Percentiles rank a stretch among this genome's conserved stretches.
Evolutionary conservation across 2,797 vertebrate species (phyloP).

Genomic region (Acanthurus leucopareius): DNA sequence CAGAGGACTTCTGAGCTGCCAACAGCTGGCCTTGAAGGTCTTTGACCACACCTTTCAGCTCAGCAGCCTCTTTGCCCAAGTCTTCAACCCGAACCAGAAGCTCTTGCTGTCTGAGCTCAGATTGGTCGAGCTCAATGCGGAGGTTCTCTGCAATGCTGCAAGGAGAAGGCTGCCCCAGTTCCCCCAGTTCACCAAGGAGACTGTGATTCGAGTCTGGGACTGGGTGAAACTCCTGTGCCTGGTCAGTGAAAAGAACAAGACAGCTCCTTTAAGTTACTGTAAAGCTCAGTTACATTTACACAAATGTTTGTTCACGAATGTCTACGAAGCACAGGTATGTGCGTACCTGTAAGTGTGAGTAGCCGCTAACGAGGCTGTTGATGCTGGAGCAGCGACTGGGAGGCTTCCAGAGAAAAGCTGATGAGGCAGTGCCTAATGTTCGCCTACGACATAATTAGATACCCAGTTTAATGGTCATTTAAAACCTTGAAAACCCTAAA

Average conservation of each 20-base stretch:
- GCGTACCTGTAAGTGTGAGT: slow-evolving; percentile 91
- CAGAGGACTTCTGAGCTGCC: slow-evolving; percentile 72
- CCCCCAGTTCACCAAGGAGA: slow-evolving; percentile 82
- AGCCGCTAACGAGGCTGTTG: slow-evolving; percentile 93
- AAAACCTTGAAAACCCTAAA: too few species aligned
- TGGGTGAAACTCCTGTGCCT: slow-evolving; percentile 89
- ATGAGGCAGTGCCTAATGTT: slow-evolving; percentile 86
- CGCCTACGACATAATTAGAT: slow-evolving; percentile 81
- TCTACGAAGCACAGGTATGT: not conserved
- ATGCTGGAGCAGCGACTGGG: slow-evolving; percentile 96
- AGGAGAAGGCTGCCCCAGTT: slow-evolving; percentile 84
- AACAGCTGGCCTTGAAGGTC: slow-evolving; percentile 86
- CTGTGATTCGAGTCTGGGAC: slow-evolving; percentile 86
- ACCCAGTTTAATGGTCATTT: slow-evolving; percentile 1
- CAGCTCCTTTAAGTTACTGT: not conserved
- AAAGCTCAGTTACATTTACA: slow-evolving; percentile 10
- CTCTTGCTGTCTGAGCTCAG: slow-evolving; percentile 89
- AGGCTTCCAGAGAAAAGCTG: slow-evolving; percentile 90
- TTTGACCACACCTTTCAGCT: slow-evolving; percentile 81
- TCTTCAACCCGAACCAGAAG: slow-evolving; percentile 82
- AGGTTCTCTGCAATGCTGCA: slow-evolving; percentile 90
- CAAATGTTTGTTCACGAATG: not conserved
- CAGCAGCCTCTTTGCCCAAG: slow-evolving; percentile 72
- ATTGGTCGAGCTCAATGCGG: slow-evolving; percentile 92
- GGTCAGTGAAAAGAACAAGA: slow-evolving; percentile 40